A percentile compares a stretch with the other conserved stretches of the same genome.
phyloP scores from a whole-genome alignment of 37 sponge, comb jelly and placozoan genomes.

The Crambe crambe region DNA sequence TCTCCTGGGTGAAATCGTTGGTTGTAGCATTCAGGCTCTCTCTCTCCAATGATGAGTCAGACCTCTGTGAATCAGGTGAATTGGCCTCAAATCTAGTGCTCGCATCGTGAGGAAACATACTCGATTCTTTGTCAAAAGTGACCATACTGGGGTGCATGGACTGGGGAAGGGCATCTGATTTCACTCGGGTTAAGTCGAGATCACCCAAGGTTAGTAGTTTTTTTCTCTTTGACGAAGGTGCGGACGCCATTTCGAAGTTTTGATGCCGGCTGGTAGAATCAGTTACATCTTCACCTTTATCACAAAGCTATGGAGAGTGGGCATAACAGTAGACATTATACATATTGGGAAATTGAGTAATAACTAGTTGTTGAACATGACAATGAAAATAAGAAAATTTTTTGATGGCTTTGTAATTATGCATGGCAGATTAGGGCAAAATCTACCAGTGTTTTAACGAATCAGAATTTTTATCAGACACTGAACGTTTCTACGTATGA shows the following conservation, averaged over 20 bases:
- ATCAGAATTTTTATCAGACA: too few relatives aligned
- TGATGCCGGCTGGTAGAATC: neutral
- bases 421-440: too few relatives aligned
- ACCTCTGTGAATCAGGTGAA: neutral
- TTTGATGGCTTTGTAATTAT: too few relatives aligned
- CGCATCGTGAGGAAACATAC: neutral
- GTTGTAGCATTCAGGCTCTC: neutral
- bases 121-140: neutral
- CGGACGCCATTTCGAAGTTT: neutral
- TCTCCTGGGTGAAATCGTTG: neutral
- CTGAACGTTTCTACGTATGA: too few relatives aligned
- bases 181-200: conserved; percentile 42
- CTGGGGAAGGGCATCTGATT: conserved; percentile 67
- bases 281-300: neutral
- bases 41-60: neutral
- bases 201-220: neutral
- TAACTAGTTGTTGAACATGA: too few relatives aligned
- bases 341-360: too few relatives aligned
- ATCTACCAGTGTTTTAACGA: too few relatives aligned
- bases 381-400: too few relatives aligned
- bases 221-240: neutral
- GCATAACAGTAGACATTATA: too few relatives aligned
- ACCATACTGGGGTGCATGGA: conserved; percentile 36
- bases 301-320: too few relatives aligned
- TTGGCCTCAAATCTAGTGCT: neutral